Conservation (phyloP, 2,113 vertebrate genomes). For the Cyrtonyx montezumae region DNA sequence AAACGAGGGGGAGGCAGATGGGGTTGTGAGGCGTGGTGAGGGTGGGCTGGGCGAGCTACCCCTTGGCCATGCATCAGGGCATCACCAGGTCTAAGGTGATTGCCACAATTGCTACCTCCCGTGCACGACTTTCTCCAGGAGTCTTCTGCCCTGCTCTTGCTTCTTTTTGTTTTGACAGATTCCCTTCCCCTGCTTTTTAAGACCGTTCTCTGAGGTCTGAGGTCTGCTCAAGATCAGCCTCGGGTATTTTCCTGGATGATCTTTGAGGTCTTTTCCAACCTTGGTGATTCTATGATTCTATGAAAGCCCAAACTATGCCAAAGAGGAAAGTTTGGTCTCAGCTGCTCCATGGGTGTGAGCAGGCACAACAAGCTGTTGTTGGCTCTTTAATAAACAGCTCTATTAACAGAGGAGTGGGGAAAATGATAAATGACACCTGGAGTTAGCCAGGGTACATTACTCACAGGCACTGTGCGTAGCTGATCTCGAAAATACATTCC, state of each 20-base stretch:
- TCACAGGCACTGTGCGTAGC: neutral
- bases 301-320: neutral
- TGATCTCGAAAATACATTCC: slow-evolving; percentile 31
- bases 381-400: neutral
- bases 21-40: neutral
- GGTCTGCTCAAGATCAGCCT: slow-evolving; percentile 8
- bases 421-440: neutral
- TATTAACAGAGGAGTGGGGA: neutral
- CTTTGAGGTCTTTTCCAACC: no score
- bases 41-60: neutral
- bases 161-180: neutral
- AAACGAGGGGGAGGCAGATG: neutral
- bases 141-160: neutral
- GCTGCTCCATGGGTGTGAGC: neutral
- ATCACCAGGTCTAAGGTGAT: neutral
- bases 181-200: neutral
- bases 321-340: neutral
- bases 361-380: neutral
- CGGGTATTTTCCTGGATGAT: neutral
- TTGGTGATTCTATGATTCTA: no score
- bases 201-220: neutral
- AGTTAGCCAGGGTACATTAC: neutral
- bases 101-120: neutral
- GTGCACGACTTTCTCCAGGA: fast-evolving
- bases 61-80: neutral